Percentiles rank a stretch among this genome's conserved stretches.
phyloP scores from a whole-genome alignment of 2,888 invertebrate genomes.

The Lithophane ornitopus region DNA sequence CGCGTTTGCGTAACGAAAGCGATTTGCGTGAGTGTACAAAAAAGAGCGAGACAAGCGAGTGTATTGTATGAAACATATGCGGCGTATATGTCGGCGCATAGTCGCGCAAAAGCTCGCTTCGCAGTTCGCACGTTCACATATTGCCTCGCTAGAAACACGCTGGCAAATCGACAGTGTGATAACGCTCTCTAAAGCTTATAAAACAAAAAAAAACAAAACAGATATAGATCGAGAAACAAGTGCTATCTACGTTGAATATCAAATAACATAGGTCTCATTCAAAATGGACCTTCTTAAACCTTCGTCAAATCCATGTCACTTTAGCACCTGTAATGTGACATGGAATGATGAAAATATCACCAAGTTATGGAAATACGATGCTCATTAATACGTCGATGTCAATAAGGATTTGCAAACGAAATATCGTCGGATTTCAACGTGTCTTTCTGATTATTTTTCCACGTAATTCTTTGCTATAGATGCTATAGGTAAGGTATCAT shows the following conservation, averaged over 20 bases:
- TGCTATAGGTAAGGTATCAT: neutral
- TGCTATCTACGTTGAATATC: constrained; percentile 46
- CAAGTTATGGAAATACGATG: constrained; percentile 51
- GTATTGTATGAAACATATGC: too few relatives aligned
- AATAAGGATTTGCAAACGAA: constrained; percentile 10
- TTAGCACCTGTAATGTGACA: constrained; percentile 48
- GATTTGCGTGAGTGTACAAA: too few relatives aligned
- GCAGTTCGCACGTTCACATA: too few relatives aligned
- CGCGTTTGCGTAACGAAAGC: too few relatives aligned
- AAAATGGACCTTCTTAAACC: constrained; percentile 58
- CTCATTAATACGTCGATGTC: constrained; percentile 40
- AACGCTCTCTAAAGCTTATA: neutral
- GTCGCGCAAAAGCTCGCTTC: too few relatives aligned
- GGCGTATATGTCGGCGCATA: too few relatives aligned
- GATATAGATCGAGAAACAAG: constrained; percentile 25
- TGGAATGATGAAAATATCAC: constrained; percentile 55
- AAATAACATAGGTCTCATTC: constrained; percentile 51
- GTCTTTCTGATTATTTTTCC: neutral
- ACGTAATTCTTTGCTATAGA: neutral
- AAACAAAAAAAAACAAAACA: constrained; percentile 9
- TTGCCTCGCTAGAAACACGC: too few relatives aligned
- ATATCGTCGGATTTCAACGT: constrained; percentile 3
- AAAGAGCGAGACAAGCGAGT: too few relatives aligned
- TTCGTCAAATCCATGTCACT: constrained; percentile 72
- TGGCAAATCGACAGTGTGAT: too few relatives aligned